Evolutionary conservation across 1,140 invertebrate genomes (phyloP).

Genomic region (Ceratosolen solmsi): DNA sequence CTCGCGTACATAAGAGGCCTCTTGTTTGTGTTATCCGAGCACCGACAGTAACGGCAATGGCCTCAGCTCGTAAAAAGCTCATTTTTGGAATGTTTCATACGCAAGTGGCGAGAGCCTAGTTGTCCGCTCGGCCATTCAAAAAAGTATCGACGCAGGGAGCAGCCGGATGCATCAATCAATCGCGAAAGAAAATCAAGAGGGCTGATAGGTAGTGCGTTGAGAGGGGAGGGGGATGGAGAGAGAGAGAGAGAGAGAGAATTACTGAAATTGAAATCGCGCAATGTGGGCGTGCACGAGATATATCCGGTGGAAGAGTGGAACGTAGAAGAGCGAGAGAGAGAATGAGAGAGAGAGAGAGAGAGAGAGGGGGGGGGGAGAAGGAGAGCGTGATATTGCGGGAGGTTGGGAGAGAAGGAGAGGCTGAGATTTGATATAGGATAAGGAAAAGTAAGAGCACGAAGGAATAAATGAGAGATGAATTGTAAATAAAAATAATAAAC

Average conservation of each 20-base stretch:
- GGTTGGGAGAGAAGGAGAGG: background rate
- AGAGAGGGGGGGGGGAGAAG: background rate
- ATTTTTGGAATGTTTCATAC: background rate
- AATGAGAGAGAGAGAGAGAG: too few species aligned
- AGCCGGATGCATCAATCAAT: conserved; percentile 1
- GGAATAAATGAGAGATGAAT: conserved; percentile 6
- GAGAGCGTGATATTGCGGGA: background rate
- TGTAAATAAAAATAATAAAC: conserved; percentile 23
- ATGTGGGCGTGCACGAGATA: background rate
- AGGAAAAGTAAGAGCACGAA: background rate
- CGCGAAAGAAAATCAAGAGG: background rate
- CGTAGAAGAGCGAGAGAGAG: background rate
- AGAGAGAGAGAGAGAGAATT: background rate
- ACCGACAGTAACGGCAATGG: background rate
- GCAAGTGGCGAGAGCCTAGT: background rate
- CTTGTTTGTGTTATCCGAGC: background rate
- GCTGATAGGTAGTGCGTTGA: too few species aligned
- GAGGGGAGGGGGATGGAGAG: background rate
- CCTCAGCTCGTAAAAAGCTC: background rate
- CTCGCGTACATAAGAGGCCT: background rate
- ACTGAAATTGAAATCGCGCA: conserved; percentile 5
- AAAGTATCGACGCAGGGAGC: background rate
- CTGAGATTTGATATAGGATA: background rate
- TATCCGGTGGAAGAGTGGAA: background rate
- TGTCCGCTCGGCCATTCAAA: background rate